phyloP scores from a whole-genome alignment of 2,797 vertebrate species.

The Gobionotothen gibberifrons region DNA sequence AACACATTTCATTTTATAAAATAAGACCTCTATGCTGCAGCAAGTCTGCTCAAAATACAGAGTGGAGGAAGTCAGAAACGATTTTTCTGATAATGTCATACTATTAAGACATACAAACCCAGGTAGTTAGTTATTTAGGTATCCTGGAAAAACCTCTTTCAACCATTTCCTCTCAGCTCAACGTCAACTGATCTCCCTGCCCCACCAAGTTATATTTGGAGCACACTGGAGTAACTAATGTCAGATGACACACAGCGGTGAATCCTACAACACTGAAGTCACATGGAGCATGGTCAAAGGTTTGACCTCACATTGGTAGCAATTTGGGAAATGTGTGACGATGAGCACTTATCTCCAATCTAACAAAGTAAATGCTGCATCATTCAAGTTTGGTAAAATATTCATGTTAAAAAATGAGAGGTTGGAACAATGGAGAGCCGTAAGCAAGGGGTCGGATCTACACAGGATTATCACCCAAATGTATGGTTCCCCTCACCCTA shows the following conservation, averaged over 20 bases:
- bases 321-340: constrained; percentile 14
- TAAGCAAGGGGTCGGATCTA: neutral
- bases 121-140: neutral
- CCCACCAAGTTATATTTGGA: constrained; percentile 15
- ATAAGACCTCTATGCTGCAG: too few relatives aligned
- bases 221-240: neutral
- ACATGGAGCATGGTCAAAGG: constrained; percentile 30
- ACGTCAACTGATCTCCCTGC: neutral
- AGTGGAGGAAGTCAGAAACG: too few relatives aligned
- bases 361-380: neutral
- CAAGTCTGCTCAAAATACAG: neutral
- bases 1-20: too few relatives aligned
- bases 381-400: neutral
- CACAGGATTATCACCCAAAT: neutral
- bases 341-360: neutral
- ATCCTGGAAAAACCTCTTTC: neutral
- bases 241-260: constrained; percentile 33
- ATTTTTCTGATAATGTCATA: neutral
- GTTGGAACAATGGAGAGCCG: neutral
- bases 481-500: too few relatives aligned
- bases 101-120: neutral
- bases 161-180: neutral
- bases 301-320: constrained; percentile 25
- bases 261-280: constrained; percentile 6
- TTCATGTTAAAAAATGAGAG: neutral